These are phyloP conservation scores for Salpingus planirostris DNA, from an alignment of 2,888 invertebrate genomes.

Conservation along the genomic window DNA sequence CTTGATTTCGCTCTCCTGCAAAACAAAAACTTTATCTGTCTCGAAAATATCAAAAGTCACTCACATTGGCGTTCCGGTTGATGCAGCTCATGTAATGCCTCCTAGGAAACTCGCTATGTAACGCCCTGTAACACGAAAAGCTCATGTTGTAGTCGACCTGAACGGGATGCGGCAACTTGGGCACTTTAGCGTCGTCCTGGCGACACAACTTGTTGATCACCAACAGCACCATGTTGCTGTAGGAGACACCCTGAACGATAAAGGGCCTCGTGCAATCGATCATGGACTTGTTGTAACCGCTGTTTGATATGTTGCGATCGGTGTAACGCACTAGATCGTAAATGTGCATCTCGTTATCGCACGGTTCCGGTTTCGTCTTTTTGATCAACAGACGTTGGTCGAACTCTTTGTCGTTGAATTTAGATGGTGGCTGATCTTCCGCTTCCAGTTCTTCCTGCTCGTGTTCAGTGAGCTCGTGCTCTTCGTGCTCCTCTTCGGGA, in stretches of 20 bases:
- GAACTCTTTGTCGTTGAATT: slow-evolving; percentile 47
- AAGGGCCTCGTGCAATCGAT: slow-evolving; percentile 50
- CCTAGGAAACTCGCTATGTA: slow-evolving; percentile 50
- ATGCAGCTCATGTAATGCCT: slow-evolving; percentile 68
- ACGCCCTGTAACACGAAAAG: slow-evolving; percentile 35
- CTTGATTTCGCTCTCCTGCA: slow-evolving; percentile 58
- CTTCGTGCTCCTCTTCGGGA: slow-evolving; percentile 33
- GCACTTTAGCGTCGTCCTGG: slow-evolving; percentile 20
- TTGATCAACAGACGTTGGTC: slow-evolving; percentile 55
- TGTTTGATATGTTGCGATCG: slow-evolving; percentile 32
- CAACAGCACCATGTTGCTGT: slow-evolving; percentile 71
- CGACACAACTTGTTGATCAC: slow-evolving; percentile 61
- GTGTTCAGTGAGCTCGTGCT: slow-evolving; percentile 16
- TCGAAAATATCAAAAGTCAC: slow-evolving; percentile 23
- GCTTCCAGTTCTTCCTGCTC: slow-evolving; percentile 25
- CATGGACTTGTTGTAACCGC: slow-evolving; percentile 37
- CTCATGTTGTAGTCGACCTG: slow-evolving; percentile 43
- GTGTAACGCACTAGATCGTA: slow-evolving; percentile 36
- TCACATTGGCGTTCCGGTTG: slow-evolving; percentile 65
- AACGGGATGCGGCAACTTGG: slow-evolving; percentile 26
- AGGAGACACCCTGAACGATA: slow-evolving; percentile 65
- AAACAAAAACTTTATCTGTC: slow-evolving; percentile 21
- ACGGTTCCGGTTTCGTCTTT: slow-evolving; percentile 75
- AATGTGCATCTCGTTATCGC: slow-evolving; percentile 59
- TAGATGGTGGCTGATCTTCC: slow-evolving; percentile 45